Conservation (phyloP, 2,888 invertebrate species). For the Ennomos erosarius region DNA sequence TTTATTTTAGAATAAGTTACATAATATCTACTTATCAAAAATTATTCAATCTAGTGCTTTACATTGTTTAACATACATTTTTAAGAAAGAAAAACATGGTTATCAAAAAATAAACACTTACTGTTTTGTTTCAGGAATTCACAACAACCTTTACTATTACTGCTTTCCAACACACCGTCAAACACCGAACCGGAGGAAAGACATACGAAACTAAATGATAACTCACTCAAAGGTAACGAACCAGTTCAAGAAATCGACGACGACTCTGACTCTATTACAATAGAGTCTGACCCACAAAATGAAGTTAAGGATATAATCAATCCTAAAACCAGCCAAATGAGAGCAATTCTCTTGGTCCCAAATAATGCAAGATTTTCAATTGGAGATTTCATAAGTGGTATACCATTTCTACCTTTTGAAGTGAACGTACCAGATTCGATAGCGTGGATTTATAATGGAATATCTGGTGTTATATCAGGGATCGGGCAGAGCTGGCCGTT, state of each 20-base stretch:
- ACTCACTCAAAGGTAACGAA: slow-evolving; percentile 42
- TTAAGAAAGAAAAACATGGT: too few species aligned
- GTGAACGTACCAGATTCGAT: slow-evolving; percentile 87
- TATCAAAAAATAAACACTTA: too few species aligned
- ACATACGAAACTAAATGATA: slow-evolving; percentile 37
- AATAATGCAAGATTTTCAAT: slow-evolving; percentile 59
- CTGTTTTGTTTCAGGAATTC: slow-evolving; percentile 50
- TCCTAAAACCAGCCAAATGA: slow-evolving; percentile 35
- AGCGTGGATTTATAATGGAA: slow-evolving; percentile 69
- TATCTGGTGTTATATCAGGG: slow-evolving; percentile 63
- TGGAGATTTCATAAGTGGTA: slow-evolving; percentile 78
- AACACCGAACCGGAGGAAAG: slow-evolving; percentile 33
- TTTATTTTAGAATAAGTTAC: too few species aligned
- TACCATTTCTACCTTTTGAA: slow-evolving; percentile 86
- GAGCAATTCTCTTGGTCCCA: slow-evolving; percentile 54
- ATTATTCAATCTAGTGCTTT: too few species aligned
- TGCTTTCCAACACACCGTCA: slow-evolving; percentile 53
- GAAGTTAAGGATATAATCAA: slow-evolving; percentile 25
- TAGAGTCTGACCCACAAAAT: slow-evolving; percentile 56
- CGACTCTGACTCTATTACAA: slow-evolving; percentile 59
- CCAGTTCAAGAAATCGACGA: slow-evolving; percentile 51
- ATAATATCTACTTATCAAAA: too few species aligned
- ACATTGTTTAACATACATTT: too few species aligned
- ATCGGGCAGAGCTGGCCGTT: slow-evolving; percentile 66
- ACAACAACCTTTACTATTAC: slow-evolving; percentile 57